Base-by-base conservation (phyloP, 1,140 invertebrate species). In the Ephestia elutella region DNA sequence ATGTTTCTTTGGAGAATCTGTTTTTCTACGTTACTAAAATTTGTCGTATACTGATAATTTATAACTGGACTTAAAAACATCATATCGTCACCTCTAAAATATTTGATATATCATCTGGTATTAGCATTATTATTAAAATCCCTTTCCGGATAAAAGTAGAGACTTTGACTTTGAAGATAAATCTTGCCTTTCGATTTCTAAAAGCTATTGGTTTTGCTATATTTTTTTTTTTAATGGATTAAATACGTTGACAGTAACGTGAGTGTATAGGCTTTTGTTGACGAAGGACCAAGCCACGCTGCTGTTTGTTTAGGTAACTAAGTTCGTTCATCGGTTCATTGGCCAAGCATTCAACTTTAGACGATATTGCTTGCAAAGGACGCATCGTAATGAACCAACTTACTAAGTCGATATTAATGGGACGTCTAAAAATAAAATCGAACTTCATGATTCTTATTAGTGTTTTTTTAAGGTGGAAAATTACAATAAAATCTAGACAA, bases 231-330 rank as follows among this genome's bases (percentile, higher is more conserved):
- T 32, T 32, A 32, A 32, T 1, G 11, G 30, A 8, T 10, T 4
- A 15, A 44, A 15, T 15, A 15, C 65, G 17, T 3, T 38, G 21
- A 63, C 71, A 66, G 55, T 32, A 64, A 57, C 55, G 54, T 60
- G 56, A 66, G 59, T 58, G 7, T 64, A 32, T 49, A 72, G 54
- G 62, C 66, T 67, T 71, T 69, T 80, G 73, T 79, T 81, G 80
- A 81, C 73, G 70, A 64, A 72, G 70, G 70, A 71, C 69, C 65
- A 68, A 54, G 4, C 9, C 30, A 32, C 9, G 9, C 4, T 5
- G 38, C 69, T 81, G 75, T 81, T 85, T 82, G 77, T 82, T 82
- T 82, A 82, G 80, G 76, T 78, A 80, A 80, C 75, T 75, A 80
- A 78, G 71, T 80, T 81, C 62, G 71, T 68, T 61, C 68, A 65